phyloP scores from a whole-genome alignment of 2,113 vertebrate genomes.

The cat (Felis catus) region DNA sequence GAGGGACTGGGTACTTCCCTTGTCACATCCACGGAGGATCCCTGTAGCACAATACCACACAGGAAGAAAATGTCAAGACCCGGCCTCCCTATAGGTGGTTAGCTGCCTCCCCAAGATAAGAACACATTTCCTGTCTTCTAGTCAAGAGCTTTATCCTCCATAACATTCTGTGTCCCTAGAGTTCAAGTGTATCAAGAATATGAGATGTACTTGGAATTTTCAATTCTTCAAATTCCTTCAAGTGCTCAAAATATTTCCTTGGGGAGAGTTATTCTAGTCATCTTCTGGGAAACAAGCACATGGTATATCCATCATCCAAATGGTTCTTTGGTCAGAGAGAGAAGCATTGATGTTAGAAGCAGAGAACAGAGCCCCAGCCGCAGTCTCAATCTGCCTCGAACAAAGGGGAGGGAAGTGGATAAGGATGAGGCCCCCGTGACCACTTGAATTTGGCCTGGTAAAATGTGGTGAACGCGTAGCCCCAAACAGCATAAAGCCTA shows the following conservation, averaged over 20 bases:
- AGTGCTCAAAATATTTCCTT: conserved; percentile 45
- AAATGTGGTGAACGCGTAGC: background rate
- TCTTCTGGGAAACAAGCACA: conserved; percentile 46
- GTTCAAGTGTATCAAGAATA: conserved; percentile 37
- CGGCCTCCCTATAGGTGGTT: background rate
- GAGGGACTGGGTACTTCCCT: background rate
- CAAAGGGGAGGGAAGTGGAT: background rate
- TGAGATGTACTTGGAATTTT: conserved; percentile 15
- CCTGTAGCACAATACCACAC: background rate
- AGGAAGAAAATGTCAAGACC: background rate
- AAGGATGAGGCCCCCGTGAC: background rate
- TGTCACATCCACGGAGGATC: background rate
- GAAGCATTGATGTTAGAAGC: background rate
- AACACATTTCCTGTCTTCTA: conserved; percentile 26
- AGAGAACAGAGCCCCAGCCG: background rate
- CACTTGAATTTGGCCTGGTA: background rate
- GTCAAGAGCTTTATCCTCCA: background rate
- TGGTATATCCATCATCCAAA: conserved; percentile 11
- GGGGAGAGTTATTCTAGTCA: conserved; percentile 47
- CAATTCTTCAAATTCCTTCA: conserved; percentile 67
- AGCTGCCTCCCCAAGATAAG: background rate
- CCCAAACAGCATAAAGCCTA: background rate
- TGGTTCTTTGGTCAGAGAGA: background rate
- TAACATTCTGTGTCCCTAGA: background rate
- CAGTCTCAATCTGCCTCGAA: background rate